phyloP scores from a whole-genome alignment of 2,113 vertebrate species.

The Colaptes auratus region DNA sequence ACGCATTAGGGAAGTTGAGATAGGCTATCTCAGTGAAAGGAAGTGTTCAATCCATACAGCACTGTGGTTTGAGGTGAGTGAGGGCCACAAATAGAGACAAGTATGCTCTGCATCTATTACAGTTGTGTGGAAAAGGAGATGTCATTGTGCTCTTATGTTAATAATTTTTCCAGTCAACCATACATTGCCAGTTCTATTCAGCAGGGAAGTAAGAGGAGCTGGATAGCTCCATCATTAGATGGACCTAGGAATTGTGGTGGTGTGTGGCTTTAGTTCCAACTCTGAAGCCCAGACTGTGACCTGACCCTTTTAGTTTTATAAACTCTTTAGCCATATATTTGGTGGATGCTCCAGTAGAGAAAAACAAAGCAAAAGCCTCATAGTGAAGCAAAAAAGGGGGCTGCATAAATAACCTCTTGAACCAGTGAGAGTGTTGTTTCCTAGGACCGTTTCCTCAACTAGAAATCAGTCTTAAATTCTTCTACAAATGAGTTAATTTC shows the following conservation, averaged over 20 bases:
- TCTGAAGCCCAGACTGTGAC: neutral
- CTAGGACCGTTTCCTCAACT: neutral
- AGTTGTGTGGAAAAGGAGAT: neutral
- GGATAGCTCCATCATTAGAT: neutral
- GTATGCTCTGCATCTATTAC: neutral
- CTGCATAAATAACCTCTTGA: neutral
- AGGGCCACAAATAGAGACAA: neutral
- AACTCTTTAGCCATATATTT: neutral
- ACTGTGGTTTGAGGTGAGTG: neutral
- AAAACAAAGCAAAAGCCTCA: neutral
- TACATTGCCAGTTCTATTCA: neutral
- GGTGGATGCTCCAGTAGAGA: neutral
- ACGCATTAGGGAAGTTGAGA: neutral
- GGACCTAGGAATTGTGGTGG: neutral
- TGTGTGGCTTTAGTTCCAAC: neutral
- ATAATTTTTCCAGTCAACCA: neutral
- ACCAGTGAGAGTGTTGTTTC: neutral
- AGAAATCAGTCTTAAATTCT: neutral
- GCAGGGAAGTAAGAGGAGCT: neutral
- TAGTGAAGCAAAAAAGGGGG: neutral
- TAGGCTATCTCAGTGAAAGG: neutral
- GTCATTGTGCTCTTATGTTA: neutral
- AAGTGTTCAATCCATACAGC: neutral
- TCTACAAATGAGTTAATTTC: neutral
- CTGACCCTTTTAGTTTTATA: neutral